These are phyloP conservation scores for Tribolium freemani DNA, from an alignment of 2,888 invertebrate genomes.

Conservation along the genomic window DNA sequence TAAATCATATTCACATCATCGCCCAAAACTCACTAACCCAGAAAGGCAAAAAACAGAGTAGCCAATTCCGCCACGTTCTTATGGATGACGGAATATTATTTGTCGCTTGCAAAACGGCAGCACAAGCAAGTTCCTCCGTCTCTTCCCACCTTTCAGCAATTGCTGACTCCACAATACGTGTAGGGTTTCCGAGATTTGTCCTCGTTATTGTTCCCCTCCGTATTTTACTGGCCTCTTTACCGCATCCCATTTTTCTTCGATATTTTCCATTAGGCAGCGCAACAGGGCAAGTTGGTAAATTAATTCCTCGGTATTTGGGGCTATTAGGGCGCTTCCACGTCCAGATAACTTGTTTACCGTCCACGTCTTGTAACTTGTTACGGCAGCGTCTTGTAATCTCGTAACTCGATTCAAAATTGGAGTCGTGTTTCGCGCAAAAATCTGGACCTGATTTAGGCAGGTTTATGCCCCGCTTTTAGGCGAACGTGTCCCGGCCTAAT, in stretches of 20 bases:
- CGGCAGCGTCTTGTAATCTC: conserved; percentile 12
- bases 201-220: conserved; percentile 41
- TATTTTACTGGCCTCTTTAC: conserved; percentile 34
- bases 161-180: conserved; percentile 49
- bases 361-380: conserved; percentile 31
- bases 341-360: conserved; percentile 22
- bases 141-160: conserved; percentile 10
- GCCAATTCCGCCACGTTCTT: conserved; percentile 31
- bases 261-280: conserved; percentile 16
- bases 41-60: background rate
- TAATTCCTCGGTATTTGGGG: conserved; percentile 8
- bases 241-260: conserved; percentile 13
- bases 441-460: background rate
- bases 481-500: conserved; percentile 26
- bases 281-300: conserved; percentile 21
- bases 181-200: conserved; percentile 40
- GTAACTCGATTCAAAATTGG: conserved; percentile 13
- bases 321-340: too few species aligned
- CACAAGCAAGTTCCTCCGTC: conserved; percentile 33
- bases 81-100: conserved; percentile 48
- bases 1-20: background rate
- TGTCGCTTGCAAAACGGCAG: too few species aligned
- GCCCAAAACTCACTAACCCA: background rate
- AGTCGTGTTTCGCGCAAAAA: background rate
- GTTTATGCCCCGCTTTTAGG: conserved; percentile 16